Evolutionary conservation across 1,140 invertebrate species (phyloP).

Genomic region (Gonioctena quinquepunctata): DNA sequence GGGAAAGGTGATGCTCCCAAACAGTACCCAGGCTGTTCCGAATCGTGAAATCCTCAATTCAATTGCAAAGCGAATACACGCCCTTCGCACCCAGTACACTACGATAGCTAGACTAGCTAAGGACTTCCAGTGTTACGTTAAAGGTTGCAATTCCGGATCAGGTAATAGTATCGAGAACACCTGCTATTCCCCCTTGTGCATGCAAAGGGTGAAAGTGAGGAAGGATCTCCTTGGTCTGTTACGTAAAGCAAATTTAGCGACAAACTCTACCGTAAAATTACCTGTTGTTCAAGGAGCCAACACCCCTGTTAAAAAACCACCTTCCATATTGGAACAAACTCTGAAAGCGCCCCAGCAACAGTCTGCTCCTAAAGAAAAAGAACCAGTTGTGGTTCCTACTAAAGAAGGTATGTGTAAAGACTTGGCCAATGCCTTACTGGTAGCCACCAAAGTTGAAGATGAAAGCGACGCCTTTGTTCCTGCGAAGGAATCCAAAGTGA

Average conservation of each 20-base stretch:
- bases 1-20: constrained; percentile 48
- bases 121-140: constrained; percentile 71
- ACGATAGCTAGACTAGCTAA: constrained; percentile 65
- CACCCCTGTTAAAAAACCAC: constrained; percentile 36
- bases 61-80: constrained; percentile 68
- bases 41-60: constrained; percentile 59
- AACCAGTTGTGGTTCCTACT: constrained; percentile 27
- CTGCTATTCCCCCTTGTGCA: constrained; percentile 79
- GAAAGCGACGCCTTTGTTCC: constrained; percentile 57
- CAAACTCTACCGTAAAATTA: constrained; percentile 41
- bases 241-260: constrained; percentile 62
- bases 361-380: constrained; percentile 15
- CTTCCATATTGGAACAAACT: constrained; percentile 60
- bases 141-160: constrained; percentile 67
- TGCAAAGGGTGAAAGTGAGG: constrained; percentile 69
- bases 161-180: constrained; percentile 59
- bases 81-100: constrained; percentile 67
- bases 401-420: constrained; percentile 61
- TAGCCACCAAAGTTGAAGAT: constrained; percentile 60
- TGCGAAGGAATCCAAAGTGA: constrained; percentile 49
- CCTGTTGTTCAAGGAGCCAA: constrained; percentile 2
- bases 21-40: constrained; percentile 26
- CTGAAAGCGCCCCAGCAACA: constrained; percentile 50
- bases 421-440: constrained; percentile 62
- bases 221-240: constrained; percentile 69